A percentile compares a stretch with the other conserved stretches of the same genome.
Evolutionary conservation across 2,797 vertebrate genomes (phyloP).

Genomic region (Neopelma chrysocephalum): DNA sequence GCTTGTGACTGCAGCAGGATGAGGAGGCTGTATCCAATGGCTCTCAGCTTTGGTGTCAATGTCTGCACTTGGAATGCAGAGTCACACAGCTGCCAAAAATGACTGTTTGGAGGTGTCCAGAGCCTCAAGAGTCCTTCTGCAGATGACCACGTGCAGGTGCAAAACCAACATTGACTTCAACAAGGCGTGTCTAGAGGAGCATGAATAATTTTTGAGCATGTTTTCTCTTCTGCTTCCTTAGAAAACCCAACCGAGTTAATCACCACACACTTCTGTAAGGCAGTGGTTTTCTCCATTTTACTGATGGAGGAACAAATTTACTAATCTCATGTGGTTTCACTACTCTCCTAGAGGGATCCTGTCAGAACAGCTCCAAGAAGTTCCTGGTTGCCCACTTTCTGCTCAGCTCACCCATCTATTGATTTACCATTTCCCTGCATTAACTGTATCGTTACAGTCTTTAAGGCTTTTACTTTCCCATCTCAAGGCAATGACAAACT

Average conservation of each 20-base stretch:
- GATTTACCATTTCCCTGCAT: background rate
- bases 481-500: background rate
- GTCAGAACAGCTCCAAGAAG: background rate
- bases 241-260: background rate
- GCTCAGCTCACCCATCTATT: background rate
- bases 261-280: background rate
- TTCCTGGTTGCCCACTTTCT: background rate
- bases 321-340: background rate
- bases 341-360: background rate
- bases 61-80: background rate
- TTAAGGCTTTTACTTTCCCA: constrained; percentile 4
- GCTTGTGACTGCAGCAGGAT: background rate
- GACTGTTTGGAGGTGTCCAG: background rate
- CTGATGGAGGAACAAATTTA: background rate
- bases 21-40: accelerated
- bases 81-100: background rate
- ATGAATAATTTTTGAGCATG: background rate
- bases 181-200: accelerated
- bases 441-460: background rate
- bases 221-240: background rate
- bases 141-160: background rate
- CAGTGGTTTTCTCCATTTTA: background rate
- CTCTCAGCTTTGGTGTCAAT: background rate
- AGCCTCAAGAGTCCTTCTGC: background rate
- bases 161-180: background rate